Evolutionary conservation across 2,888 invertebrate species (phyloP).

Genomic region (Meta bourneti): DNA sequence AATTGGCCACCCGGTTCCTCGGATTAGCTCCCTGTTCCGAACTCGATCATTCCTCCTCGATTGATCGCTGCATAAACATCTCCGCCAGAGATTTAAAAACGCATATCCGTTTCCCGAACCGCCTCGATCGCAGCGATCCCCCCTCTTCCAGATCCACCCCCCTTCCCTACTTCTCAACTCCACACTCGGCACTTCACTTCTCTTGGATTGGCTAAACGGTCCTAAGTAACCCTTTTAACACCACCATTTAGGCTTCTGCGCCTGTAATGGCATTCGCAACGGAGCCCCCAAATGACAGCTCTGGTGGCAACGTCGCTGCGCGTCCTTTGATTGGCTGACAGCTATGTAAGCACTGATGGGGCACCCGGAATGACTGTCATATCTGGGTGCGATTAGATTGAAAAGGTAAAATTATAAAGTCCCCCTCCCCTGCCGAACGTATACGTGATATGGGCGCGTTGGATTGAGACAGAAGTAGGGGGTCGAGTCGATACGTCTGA

Average conservation of each 20-base stretch:
- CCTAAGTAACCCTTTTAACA: constrained; percentile 72
- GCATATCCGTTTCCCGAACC: not conserved
- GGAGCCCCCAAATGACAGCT: constrained; percentile 45
- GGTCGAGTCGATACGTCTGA: not conserved
- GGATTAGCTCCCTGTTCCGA: not conserved
- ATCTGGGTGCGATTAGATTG: constrained; percentile 60
- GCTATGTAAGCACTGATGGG: constrained; percentile 50
- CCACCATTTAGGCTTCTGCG: constrained; percentile 51
- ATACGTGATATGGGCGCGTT: constrained; percentile 14
- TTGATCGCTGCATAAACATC: constrained; percentile 9
- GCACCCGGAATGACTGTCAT: constrained; percentile 51
- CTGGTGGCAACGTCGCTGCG: constrained; percentile 32
- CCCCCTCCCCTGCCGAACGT: not conserved
- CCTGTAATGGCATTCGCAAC: constrained; percentile 60
- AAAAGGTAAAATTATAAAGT: constrained; percentile 65
- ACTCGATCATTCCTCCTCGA: constrained; percentile 16
- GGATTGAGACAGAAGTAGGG: not conserved
- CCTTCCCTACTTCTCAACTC: constrained; percentile 24
- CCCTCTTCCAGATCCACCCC: not conserved
- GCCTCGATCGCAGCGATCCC: not conserved
- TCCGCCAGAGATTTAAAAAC: constrained; percentile 33
- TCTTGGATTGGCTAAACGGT: constrained; percentile 33
- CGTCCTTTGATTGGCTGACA: constrained; percentile 65
- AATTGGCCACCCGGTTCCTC: not conserved
- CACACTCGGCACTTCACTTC: constrained; percentile 11